Evolutionary conservation across 2,113 vertebrate genomes (phyloP).

Genomic region (Micronycteris hirsuta): DNA sequence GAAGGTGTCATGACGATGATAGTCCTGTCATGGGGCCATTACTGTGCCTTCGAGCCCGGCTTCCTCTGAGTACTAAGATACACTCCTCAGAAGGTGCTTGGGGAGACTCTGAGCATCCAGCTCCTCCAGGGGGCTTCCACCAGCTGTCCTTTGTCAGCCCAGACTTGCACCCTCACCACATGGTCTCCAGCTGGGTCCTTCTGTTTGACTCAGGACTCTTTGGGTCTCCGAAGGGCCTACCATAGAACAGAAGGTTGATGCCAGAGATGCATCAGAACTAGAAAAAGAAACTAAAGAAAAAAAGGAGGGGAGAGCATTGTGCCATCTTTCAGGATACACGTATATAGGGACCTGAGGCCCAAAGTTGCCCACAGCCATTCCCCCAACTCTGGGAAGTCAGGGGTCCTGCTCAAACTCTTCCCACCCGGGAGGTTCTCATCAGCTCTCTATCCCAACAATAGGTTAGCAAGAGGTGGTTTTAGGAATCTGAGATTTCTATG

Average conservation of each 20-base stretch:
- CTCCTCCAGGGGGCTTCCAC: not conserved
- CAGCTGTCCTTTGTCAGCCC: not conserved
- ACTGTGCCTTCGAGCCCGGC: not conserved
- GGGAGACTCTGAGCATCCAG: not conserved
- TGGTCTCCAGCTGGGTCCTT: not conserved
- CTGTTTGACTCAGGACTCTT: not conserved
- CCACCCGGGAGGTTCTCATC: not conserved
- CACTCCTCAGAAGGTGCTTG: not conserved
- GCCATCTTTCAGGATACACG: not conserved
- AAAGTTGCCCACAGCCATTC: not conserved
- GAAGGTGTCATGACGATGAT: not conserved
- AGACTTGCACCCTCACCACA: not conserved
- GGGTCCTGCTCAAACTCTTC: not conserved
- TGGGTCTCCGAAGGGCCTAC: not conserved
- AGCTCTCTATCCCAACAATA: not conserved
- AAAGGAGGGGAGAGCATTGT: not conserved
- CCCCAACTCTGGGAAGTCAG: not conserved
- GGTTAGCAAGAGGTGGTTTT: not conserved
- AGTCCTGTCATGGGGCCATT: not conserved
- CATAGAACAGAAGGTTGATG: not conserved
- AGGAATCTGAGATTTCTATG: not conserved
- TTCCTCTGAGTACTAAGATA: not conserved
- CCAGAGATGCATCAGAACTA: not conserved
- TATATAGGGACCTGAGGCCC: not conserved
- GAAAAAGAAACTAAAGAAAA: not conserved